Evolutionary conservation across 2,797 vertebrate genomes (phyloP), one percentile per base, ranked within the genome.

Genomic region (Mallotus villosus): DNA sequence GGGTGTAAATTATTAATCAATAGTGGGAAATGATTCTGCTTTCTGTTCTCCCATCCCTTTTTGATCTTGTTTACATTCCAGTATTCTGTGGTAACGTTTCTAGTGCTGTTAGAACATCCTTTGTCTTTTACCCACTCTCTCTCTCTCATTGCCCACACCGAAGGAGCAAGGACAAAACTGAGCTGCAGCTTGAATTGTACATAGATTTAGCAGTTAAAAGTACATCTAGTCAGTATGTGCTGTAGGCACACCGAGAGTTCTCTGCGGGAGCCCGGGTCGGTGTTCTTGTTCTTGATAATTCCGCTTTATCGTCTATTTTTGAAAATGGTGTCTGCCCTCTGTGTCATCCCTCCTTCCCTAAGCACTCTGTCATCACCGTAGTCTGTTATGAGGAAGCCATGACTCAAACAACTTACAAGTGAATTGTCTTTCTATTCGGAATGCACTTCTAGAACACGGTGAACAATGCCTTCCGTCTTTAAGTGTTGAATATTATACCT

Each of bases 381-480:
- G 72, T 19, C 58, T 32, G 32, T 57, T 62, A 55, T 62, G 49
- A 9, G 60, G 59, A 34, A 74, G 68, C 72, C 78, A 71, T 72
- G 16, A 78, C 14, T 41, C 37, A 41, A 41, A 41, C 37, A 41
- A 41, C 32, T 34, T 34, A 8, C 37, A 41, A 58, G 80, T 76
- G 79, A 77, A 80, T 67, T 64, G 17, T 69, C 68, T 4, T 67
- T 77, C 79, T 78, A 79, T 17, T n/a, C 51, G 5, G 17, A 53
- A 17, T 19, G 51, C 37, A 11, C 11, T 41, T 41, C 37, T 41
- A 41, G 9, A 41, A 14, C 37, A 41, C 37, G 12, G 32, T 34
- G 37, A 41, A 41, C 37, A 75, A 37, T 67, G 70, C 73, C 74
- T 86, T 89, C 88, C 80, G 79, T 86, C 82, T 74, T 57, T 67